phyloP scores from a whole-genome alignment of 1,140 invertebrate species.

The Microplitis mediator region DNA sequence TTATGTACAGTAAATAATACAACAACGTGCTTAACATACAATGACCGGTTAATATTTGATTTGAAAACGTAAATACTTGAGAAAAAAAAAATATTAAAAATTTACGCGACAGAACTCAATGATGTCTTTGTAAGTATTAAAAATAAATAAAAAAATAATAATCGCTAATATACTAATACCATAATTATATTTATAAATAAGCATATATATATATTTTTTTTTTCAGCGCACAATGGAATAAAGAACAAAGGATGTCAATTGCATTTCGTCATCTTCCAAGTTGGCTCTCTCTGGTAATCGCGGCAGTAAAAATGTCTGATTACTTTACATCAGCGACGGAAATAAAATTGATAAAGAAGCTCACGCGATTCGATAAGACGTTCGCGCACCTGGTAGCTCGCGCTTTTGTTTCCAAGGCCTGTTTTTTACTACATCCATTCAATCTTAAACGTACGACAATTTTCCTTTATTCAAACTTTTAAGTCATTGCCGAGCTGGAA shows the following conservation, averaged over 20 bases:
- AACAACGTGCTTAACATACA: neutral
- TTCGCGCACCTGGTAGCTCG: neutral
- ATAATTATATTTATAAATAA: too few species aligned
- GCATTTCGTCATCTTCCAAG: neutral
- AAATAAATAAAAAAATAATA: too few species aligned
- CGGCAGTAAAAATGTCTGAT: neutral
- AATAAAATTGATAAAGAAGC: conserved; percentile 2
- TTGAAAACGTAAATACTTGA: neutral
- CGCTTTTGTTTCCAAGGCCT: neutral
- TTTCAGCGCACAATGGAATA: too few species aligned
- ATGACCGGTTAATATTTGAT: neutral
- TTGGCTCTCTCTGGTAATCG: neutral
- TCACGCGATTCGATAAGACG: neutral
- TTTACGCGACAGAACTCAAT: too few species aligned
- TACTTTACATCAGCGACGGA: conserved; percentile 6
- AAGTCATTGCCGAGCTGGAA: too few species aligned
- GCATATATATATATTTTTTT: too few species aligned
- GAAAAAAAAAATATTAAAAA: neutral
- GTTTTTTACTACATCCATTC: neutral
- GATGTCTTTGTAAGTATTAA: too few species aligned
- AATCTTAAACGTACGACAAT: neutral
- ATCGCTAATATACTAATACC: too few species aligned
- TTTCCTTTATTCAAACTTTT: too few species aligned
- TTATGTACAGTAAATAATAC: neutral
- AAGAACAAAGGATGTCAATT: neutral